A percentile compares a stretch with the other conserved stretches of the same genome.
Conservation (phyloP, 2,113 vertebrate species). For the Ageneiosus marmoratus region DNA sequence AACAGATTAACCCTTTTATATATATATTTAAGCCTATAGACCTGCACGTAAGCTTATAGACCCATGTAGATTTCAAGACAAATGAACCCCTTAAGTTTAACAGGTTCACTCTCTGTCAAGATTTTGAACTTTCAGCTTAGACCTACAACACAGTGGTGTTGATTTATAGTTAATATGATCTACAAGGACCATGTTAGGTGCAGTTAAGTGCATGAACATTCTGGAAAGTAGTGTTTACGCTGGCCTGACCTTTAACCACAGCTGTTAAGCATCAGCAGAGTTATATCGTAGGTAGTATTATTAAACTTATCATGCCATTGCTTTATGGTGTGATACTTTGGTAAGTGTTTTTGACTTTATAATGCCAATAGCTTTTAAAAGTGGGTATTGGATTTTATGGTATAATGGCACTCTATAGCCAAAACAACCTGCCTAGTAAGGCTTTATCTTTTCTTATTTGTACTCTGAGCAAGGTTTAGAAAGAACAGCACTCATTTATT, state of each 20-base stretch:
- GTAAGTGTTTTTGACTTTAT: conserved; percentile 18
- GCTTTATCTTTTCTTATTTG: background rate
- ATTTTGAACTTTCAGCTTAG: background rate
- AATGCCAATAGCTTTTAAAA: conserved; percentile 15
- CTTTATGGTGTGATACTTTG: conserved; percentile 1
- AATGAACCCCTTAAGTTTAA: conserved; percentile 2
- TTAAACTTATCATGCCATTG: background rate
- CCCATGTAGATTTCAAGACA: background rate
- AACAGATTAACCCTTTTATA: background rate
- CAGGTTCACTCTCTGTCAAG: background rate
- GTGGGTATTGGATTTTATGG: conserved; percentile 15
- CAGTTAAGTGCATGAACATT: background rate
- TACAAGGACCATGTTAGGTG: background rate
- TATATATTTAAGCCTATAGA: background rate
- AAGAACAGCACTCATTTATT: background rate
- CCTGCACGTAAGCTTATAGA: conserved; percentile 6
- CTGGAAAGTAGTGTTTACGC: background rate
- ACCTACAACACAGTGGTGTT: background rate
- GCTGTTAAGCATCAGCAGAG: background rate
- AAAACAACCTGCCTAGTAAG: background rate
- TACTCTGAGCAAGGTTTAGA: background rate
- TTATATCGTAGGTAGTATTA: background rate
- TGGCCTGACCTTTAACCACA: conserved; percentile 18
- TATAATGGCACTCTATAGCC: background rate
- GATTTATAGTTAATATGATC: background rate